Evolutionary conservation across 2,888 invertebrate species (phyloP).

Genomic region (Boloria euphrosyne): DNA sequence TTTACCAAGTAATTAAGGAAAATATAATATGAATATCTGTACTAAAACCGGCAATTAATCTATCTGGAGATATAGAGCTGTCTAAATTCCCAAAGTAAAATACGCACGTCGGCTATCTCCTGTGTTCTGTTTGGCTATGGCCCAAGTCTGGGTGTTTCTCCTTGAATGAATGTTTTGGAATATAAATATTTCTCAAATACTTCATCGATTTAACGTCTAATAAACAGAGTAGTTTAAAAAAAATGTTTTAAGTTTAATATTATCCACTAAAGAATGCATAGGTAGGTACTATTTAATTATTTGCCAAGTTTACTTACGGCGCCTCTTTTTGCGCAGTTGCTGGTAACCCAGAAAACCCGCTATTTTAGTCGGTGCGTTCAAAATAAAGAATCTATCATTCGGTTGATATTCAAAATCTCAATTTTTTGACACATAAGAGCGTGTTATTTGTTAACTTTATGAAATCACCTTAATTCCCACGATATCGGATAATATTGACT

Average conservation of each 20-base stretch:
- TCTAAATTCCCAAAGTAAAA: slow-evolving; percentile 34
- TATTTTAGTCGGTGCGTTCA: slow-evolving; percentile 21
- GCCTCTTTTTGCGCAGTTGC: slow-evolving; percentile 49
- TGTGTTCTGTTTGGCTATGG: slow-evolving; percentile 59
- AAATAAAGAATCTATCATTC: slow-evolving; percentile 17
- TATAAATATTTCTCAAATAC: slow-evolving; percentile 54
- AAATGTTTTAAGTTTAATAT: slow-evolving; percentile 15
- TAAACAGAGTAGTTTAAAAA: slow-evolving; percentile 16
- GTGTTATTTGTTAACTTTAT: not conserved
- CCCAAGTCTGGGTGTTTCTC: slow-evolving; percentile 61
- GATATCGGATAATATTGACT: not conserved
- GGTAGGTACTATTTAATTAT: no score
- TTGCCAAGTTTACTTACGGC: slow-evolving; percentile 75
- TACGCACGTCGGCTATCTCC: slow-evolving; percentile 30
- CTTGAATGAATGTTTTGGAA: slow-evolving; percentile 55
- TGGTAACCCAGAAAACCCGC: slow-evolving; percentile 36
- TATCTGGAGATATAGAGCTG: slow-evolving; percentile 32
- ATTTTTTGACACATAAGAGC: slow-evolving; percentile 2
- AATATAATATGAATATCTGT: slow-evolving; percentile 14
- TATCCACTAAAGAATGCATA: slow-evolving; percentile 11
- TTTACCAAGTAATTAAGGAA: slow-evolving; percentile 4
- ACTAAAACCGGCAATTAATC: slow-evolving; percentile 24
- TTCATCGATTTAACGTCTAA: slow-evolving; percentile 34
- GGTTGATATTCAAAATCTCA: not conserved
- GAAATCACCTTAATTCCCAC: not conserved